phyloP scores from a whole-genome alignment of 2,888 invertebrate genomes.

The Himalopsyche japonica region DNA sequence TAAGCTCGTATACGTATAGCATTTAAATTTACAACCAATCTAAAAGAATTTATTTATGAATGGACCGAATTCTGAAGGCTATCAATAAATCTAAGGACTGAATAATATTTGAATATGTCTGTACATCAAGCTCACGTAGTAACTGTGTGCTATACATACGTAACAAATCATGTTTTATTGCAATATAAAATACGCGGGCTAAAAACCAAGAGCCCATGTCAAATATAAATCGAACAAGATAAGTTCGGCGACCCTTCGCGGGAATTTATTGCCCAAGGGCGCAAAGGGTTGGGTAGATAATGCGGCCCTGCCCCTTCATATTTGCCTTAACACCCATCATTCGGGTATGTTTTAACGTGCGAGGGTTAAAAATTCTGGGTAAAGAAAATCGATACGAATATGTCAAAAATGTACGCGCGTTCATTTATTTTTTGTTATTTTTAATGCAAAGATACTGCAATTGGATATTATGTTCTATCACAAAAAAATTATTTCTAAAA shows the following conservation, averaged over 20 bases:
- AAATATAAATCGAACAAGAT: constrained; percentile 23
- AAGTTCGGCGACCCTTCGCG: constrained; percentile 9
- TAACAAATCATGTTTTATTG: constrained; percentile 4
- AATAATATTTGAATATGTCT: background rate
- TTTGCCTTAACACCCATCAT: constrained; percentile 2
- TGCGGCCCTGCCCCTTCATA: background rate
- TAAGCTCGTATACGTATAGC: too few relatives aligned
- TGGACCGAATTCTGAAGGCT: background rate
- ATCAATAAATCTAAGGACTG: background rate
- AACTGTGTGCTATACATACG: background rate
- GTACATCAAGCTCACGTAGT: background rate
- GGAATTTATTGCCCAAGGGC: constrained; percentile 16
- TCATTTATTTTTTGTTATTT: background rate
- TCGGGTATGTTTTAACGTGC: background rate
- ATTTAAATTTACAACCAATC: too few relatives aligned
- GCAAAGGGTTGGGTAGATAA: background rate
- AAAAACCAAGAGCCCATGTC: constrained; percentile 12
- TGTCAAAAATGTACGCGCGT: background rate
- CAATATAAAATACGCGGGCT: constrained; percentile 1
- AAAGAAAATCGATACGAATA: background rate
- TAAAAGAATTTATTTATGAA: background rate
- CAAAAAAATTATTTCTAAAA: too few relatives aligned
- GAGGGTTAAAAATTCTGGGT: background rate
- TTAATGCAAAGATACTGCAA: too few relatives aligned
- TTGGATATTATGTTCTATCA: too few relatives aligned